A percentile compares a stretch with the other conserved stretches of the same genome.
Evolutionary conservation across 2,888 invertebrate species (phyloP).

Genomic region (Chesias legatella): DNA sequence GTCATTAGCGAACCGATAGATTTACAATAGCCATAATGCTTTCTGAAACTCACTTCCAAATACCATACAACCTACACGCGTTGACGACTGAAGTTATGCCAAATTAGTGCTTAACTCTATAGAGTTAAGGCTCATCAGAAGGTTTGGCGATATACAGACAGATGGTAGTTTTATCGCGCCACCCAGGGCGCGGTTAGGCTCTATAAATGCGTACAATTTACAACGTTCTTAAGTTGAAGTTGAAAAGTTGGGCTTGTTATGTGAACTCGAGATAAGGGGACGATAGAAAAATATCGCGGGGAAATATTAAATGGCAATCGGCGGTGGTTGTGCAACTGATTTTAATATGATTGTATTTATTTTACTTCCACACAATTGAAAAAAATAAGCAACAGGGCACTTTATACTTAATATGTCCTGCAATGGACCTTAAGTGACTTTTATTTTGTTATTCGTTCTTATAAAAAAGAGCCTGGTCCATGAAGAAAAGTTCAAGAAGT

Average conservation of each 20-base stretch:
- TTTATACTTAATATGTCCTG: no score
- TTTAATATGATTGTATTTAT: no score
- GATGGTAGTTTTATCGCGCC: conserved; percentile 37
- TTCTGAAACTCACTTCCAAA: conserved; percentile 60
- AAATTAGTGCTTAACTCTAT: conserved; percentile 3
- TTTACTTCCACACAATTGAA: no score
- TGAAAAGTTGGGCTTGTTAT: conserved; percentile 67
- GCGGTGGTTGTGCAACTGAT: background rate
- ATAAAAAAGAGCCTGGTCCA: no score
- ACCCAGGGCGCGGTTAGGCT: conserved; percentile 64
- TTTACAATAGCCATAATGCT: conserved; percentile 67
- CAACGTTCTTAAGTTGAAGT: conserved; percentile 66
- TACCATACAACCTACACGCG: conserved; percentile 11
- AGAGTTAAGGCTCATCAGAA: conserved; percentile 10
- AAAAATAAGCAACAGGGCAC: no score
- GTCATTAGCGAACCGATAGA: conserved; percentile 68
- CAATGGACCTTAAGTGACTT: no score
- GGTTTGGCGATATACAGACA: conserved; percentile 4
- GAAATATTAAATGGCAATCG: conserved; percentile 28
- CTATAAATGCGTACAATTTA: conserved; percentile 74
- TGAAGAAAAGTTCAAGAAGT: no score
- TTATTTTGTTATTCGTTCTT: no score
- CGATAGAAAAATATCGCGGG: conserved; percentile 31
- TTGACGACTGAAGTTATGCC: background rate
- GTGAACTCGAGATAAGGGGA: conserved; percentile 36